Base-by-base conservation (phyloP, 2,888 invertebrate species). In the Meandrusa payeni region DNA sequence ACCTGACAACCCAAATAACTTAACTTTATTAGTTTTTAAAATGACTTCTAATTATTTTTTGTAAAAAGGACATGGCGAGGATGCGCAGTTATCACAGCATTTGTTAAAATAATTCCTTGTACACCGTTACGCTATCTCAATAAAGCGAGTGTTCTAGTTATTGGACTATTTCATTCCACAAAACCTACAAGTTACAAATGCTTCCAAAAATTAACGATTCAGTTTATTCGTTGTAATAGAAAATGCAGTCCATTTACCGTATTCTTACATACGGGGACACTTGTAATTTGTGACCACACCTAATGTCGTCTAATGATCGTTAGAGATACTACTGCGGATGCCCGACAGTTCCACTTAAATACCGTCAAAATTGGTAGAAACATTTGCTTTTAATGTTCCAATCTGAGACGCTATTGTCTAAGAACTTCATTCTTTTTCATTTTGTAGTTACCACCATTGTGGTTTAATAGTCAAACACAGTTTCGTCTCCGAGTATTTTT, bases 261-360 rank as follows among this genome's bases (percentile, higher is more conserved):
- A 38, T 45, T 42, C 46, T 26, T 26, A 36, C 27, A 40, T 23
- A 13, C 47, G 45, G 51, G 47, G 54, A 56, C 55, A 58, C 58
- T 57, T 49, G 53, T 52, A 33, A 41, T 48, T 55, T 57, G 52
- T 50, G 34, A 51, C 46, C 54, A 47, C 33, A 42, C 51, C 51
- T 61, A 60, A 66, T 64, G 61, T 58, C 54, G 50, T 46, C 39
- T 63, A 60, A 65, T 63, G 58, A 59, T 54, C 47, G 52, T 56
- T 51, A 57, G 50, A 59, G 54, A 46, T 50, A 57, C 57, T 50
- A 50, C 53, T 24, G 23, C 39, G 36, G 41, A 45, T 39, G 44
- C 33, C 17, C 39, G 38, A 6, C 22, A 33, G 44, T 45, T 45
- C 50, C 48, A 54, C 53, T 60, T 57, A 59, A 57, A 55, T 37